Evolutionary conservation across 2,113 vertebrate genomes (phyloP), one percentile per base, ranked within the genome.

Genomic region (Ptyas mucosa): DNA sequence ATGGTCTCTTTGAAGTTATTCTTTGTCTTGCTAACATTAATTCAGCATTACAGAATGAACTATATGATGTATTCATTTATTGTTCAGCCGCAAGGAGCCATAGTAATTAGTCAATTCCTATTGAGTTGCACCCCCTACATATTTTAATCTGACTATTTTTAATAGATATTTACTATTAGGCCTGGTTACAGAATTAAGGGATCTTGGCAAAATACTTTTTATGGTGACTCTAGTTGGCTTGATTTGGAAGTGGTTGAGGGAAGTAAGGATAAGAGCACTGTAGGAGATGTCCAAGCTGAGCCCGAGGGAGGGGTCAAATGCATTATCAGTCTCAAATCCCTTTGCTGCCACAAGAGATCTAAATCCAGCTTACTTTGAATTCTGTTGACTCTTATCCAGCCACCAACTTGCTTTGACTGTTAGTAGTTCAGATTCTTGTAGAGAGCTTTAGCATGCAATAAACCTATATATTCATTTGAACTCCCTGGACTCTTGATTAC

Each of bases 11-110:
- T 91, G 89, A 90, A 54, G 1, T 54, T 92, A 61, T 92, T 86
- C 61, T 85, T 64, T 46, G 87, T 0, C 81, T 92, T 69, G 43
- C 93, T 94, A 92, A 75, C 90, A 93, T 2, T 91, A 95, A 87
- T 90, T 94, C 26, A 90, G 0, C 4, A 4, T 58, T 93, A 34
- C 1, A 90, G 53, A 91, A 8, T 69, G 54, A 87, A 94, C 18
- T 69, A 51, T 3, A 23, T 93, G 90, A 39, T 18, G 89, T 93
- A 94, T 87, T 85, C 57, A 81, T 89, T 94, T 8, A 88, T 89
- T 94, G 29, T 93, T 9, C 20, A 95, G 8, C 39, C 92, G 88
- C 18, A 49, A 92, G 39, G 34, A 57, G 26, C 91, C 29, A 49
- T 92, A 53, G 81, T 90, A 90, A 90, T 90, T 34, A 64, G 46